Conservation (phyloP, 2,888 invertebrate genomes). For the Nomada hirtipes region DNA sequence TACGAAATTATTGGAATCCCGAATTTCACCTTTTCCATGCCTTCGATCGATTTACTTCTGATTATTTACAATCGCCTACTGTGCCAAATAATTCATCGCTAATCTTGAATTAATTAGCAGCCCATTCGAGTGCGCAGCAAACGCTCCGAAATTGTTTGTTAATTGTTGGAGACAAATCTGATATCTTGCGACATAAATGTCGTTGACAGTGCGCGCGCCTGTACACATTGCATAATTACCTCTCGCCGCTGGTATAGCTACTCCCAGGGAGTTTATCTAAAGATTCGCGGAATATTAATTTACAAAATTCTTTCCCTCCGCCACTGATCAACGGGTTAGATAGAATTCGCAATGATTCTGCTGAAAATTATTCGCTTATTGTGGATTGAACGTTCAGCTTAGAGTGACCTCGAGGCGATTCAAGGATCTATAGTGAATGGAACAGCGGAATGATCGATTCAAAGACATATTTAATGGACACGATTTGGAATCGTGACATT, state of each 20-base stretch:
- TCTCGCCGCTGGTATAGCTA: slow-evolving; percentile 37
- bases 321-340: slow-evolving; percentile 15
- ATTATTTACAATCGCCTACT: slow-evolving; percentile 56
- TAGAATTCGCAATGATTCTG: neutral
- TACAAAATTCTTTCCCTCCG: slow-evolving; percentile 17
- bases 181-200: slow-evolving; percentile 53
- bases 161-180: slow-evolving; percentile 43
- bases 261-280: slow-evolving; percentile 29
- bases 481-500: slow-evolving; percentile 14
- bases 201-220: slow-evolving; percentile 45
- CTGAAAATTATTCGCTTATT: neutral
- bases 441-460: neutral
- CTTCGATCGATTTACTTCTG: neutral
- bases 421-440: neutral
- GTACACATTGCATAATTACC: slow-evolving; percentile 64
- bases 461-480: slow-evolving; percentile 9
- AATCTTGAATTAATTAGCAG: slow-evolving; percentile 69
- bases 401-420: neutral
- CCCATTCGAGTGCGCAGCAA: slow-evolving; percentile 15
- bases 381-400: no score
- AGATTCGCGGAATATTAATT: slow-evolving; percentile 23
- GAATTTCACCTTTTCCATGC: no score
- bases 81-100: slow-evolving; percentile 68
- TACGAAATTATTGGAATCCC: slow-evolving; percentile 10
- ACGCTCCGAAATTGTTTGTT: slow-evolving; percentile 23